Base-by-base conservation (phyloP, 2,797 vertebrate species). In the Halcyon leucocephala region DNA sequence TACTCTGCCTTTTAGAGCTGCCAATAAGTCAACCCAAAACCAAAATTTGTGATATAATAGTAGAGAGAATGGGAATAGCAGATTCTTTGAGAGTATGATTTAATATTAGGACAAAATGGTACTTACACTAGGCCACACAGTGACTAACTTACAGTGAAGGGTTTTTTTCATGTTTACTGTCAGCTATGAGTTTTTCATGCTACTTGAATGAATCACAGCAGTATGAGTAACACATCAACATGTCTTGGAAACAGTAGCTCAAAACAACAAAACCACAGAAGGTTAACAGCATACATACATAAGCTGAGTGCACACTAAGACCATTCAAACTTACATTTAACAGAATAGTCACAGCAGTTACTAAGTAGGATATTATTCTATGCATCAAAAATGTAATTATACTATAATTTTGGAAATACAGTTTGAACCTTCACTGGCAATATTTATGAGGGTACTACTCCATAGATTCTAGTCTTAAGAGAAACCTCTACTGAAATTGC, bases 181-280 rank as follows among this genome's bases (percentile, higher is more conserved):
- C 88, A 97, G 89, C 78, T 92, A 81, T 54, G 74, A 88, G 84
- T 77, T 89, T 60, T 91, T 93, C 94, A 87, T 94, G 54, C 85
- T 95, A 92, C 29, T 92, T 54, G 55, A 82, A 91, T 96, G 96
- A 97, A 92, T 97, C 95, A 97, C 3, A 89, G 93, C 61, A 94
- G 91, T 90, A 94, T 72, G 89, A 92, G 89, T 93, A 95, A 93
- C 86, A 64, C 41, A 97, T 90, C 81, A 94, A 70, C 77, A 91
- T 74, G 54, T 86, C 95, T 94, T 95, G 87, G 93, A 95, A 96
- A 97, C 94, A 87, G 88, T 76, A 94, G 86, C 55, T 93, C 80
- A 84, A 89, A 97, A 96, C 93, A 95, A 95, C 94, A 97, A 93
- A 95, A 91, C 76, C 90, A 80, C 44, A 83, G 64, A 82, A 94